Evolutionary conservation across 1,140 invertebrate genomes (phyloP).

Genomic region (Drosophila lini): DNA sequence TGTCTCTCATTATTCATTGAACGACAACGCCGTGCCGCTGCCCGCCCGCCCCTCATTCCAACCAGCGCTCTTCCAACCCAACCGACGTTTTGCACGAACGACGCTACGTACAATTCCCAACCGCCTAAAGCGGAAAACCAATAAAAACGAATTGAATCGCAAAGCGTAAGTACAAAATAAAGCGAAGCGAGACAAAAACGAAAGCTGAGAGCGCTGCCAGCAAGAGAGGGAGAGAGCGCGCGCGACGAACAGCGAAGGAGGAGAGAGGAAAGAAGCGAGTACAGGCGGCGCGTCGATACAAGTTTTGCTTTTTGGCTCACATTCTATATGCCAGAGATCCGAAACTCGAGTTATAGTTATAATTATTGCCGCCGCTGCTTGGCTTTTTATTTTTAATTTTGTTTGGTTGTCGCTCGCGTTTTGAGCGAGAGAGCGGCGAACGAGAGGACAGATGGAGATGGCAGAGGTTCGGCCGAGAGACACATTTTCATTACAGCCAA

Average conservation of each 20-base stretch:
- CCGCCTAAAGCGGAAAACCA: conserved; percentile 81
- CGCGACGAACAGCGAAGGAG: conserved; percentile 15
- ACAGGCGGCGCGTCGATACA: conserved; percentile 77
- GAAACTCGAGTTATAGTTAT: conserved; percentile 82
- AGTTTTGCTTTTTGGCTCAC: conserved; percentile 78
- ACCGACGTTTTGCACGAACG: conserved; percentile 71
- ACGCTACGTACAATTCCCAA: conserved; percentile 73
- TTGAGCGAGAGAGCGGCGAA: conserved; percentile 35
- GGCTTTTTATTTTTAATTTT: conserved; percentile 75
- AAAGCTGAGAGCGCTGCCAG: conserved; percentile 60
- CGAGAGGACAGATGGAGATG: conserved; percentile 12
- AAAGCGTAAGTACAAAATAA: conserved; percentile 83
- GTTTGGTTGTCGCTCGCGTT: conserved; percentile 72
- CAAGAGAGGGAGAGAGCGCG: conserved; percentile 22
- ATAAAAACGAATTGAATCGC: conserved; percentile 83
- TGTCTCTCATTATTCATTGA: conserved; percentile 81
- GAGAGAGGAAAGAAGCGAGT: conserved; percentile 60
- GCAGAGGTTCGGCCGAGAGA: conserved; percentile 29
- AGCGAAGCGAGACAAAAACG: conserved; percentile 81
- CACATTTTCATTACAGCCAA: conserved; percentile 82
- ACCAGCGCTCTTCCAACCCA: conserved; percentile 23
- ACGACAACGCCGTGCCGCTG: conserved; percentile 53
- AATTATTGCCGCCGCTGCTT: conserved; percentile 72
- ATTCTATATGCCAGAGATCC: conserved; percentile 73
- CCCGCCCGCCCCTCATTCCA: conserved; percentile 16